Conservation (phyloP, 2,888 invertebrate species). For the Drosophila buzzatii region DNA sequence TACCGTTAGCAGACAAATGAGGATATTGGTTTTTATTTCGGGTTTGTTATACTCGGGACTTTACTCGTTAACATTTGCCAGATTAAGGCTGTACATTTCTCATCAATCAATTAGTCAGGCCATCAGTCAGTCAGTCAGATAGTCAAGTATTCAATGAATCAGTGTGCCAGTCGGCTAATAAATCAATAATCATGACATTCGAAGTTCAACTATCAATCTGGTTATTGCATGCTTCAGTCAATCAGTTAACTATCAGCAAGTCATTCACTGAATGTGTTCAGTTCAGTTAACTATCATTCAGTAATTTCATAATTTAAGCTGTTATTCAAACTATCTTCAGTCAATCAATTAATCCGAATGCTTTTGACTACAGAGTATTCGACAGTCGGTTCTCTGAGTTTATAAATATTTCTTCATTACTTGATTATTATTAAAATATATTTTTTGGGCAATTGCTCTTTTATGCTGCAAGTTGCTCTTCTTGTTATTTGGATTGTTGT, state of each 20-base stretch:
- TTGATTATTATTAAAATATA: slow-evolving; percentile 51
- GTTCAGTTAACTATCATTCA: background rate
- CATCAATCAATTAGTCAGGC: background rate
- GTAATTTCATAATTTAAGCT: background rate
- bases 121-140: background rate
- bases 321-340: background rate
- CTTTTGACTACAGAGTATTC: background rate
- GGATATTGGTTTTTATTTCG: background rate
- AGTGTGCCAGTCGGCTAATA: background rate
- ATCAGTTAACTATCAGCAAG: background rate
- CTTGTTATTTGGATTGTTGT: slow-evolving; percentile 28
- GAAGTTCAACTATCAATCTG: too few species aligned
- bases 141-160: background rate
- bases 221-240: too few species aligned
- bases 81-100: background rate
- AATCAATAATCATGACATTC: too few species aligned
- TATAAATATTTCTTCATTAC: background rate
- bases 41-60: background rate
- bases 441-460: slow-evolving; percentile 53
- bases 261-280: background rate
- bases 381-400: background rate
- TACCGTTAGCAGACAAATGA: background rate
- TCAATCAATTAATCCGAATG: background rate
- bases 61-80: background rate
- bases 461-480: slow-evolving; percentile 40